Percentiles rank a stretch among this genome's conserved stretches.
Conservation (phyloP, 2,797 vertebrate genomes). For the Megaceryle alcyon region DNA sequence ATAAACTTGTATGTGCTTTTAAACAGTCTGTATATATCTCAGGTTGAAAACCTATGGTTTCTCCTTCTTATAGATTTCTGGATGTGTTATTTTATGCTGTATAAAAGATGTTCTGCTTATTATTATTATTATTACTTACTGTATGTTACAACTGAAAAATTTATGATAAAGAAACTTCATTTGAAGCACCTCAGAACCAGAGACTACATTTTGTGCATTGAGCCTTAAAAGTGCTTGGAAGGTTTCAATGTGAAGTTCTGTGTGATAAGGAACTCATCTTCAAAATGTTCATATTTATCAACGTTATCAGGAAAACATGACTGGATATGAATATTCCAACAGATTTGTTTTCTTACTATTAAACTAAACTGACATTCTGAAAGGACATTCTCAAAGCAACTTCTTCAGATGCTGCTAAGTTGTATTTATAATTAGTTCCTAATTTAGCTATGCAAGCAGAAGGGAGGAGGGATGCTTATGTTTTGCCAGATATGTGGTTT, state of each 20-base stretch:
- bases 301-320: conserved; percentile 72
- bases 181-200: background rate
- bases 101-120: background rate
- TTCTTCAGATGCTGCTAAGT: conserved; percentile 72
- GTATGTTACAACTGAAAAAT: background rate
- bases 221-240: background rate
- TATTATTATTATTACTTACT: background rate
- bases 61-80: background rate
- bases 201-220: background rate
- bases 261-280: conserved; percentile 61
- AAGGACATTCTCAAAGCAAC: conserved; percentile 73
- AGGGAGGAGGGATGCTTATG: conserved; percentile 53
- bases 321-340: conserved; percentile 73
- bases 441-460: conserved; percentile 72
- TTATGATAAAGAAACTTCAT: background rate
- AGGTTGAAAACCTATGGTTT: background rate
- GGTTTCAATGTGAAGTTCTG: conserved; percentile 35
- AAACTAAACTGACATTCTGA: conserved; percentile 77
- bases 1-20: background rate
- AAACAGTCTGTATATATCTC: background rate
- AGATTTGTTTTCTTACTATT: conserved; percentile 80
- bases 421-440: conserved; percentile 78
- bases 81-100: background rate
- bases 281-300: conserved; percentile 77
- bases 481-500: conserved; percentile 74